A percentile compares a stretch with the other conserved stretches of the same genome.
These are phyloP conservation scores for Podarcis siculus DNA, from an alignment of 2,797 vertebrate genomes.

Conservation along the genomic window DNA sequence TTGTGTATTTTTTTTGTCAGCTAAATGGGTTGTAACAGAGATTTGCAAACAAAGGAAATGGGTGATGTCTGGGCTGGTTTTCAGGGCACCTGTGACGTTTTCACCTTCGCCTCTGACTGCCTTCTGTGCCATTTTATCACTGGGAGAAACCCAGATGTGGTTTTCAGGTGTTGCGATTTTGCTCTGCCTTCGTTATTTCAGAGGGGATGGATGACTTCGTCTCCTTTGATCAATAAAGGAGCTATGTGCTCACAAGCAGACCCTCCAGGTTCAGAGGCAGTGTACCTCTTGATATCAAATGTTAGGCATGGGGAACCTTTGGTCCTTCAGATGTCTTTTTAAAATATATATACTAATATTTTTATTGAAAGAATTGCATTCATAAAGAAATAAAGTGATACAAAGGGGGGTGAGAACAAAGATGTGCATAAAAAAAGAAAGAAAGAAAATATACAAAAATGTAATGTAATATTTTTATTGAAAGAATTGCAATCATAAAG, in stretches of 20 bases:
- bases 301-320: background rate
- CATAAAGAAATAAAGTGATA: too few relatives aligned
- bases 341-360: too few relatives aligned
- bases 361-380: too few relatives aligned
- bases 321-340: too few relatives aligned
- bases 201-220: background rate
- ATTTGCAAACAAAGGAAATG: slow-evolving; percentile 58
- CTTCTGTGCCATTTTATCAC: slow-evolving; percentile 35
- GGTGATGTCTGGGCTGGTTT: slow-evolving; percentile 35
- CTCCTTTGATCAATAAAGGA: background rate
- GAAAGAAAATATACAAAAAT: too few relatives aligned
- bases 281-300: background rate
- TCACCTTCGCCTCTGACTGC: too few relatives aligned
- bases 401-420: too few relatives aligned
- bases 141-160: background rate
- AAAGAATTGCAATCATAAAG: too few relatives aligned
- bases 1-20: slow-evolving; percentile 46
- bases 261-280: background rate
- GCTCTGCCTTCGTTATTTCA: background rate
- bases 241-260: too few relatives aligned
- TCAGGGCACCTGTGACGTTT: slow-evolving; percentile 28
- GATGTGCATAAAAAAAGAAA: too few relatives aligned
- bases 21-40: slow-evolving; percentile 65
- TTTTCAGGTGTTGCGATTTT: background rate
- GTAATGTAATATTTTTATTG: too few relatives aligned